phyloP scores from a whole-genome alignment of 2,797 vertebrate genomes.

The Schizopygopsis malacanthus region DNA sequence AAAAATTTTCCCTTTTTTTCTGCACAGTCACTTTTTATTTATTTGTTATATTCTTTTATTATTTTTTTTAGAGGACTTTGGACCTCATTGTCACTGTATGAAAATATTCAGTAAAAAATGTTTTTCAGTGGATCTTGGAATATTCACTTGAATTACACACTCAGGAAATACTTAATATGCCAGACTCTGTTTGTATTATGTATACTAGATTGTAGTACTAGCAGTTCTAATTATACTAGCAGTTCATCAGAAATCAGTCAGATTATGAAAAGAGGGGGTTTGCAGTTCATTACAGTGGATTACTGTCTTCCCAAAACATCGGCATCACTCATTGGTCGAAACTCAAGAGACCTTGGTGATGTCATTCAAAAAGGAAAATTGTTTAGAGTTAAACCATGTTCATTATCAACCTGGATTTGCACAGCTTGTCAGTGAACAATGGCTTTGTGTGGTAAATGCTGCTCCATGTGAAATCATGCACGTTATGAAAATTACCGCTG shows the following conservation, averaged over 20 bases:
- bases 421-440: no score
- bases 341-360: background rate
- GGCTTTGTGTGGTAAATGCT: no score
- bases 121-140: background rate
- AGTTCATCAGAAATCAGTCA: background rate
- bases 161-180: background rate
- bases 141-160: background rate
- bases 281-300: background rate
- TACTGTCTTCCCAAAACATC: background rate
- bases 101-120: background rate
- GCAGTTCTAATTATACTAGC: no score
- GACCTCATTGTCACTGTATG: background rate
- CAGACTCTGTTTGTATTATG: background rate
- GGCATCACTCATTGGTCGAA: background rate
- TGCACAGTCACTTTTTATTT: no score
- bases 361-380: background rate
- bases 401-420: no score
- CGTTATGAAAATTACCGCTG: no score
- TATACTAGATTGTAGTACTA: background rate
- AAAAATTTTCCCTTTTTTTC: no score
- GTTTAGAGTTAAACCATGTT: no score
- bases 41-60: background rate
- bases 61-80: background rate
- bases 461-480: no score
- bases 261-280: background rate